phyloP scores from a whole-genome alignment of 2,888 invertebrate species.

The Octodonta nipae region DNA sequence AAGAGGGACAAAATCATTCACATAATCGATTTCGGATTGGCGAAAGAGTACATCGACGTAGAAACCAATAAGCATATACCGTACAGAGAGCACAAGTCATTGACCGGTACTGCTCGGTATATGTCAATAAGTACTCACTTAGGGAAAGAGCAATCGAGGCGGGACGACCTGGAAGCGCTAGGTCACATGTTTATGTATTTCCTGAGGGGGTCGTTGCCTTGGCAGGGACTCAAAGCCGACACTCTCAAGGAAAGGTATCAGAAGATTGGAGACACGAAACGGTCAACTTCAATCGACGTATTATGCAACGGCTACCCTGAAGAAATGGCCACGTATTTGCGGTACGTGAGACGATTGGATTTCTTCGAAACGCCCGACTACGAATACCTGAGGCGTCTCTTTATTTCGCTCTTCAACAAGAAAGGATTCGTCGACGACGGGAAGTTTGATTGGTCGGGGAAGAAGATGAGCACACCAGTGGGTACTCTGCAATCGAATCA shows the following conservation, averaged over 20 bases:
- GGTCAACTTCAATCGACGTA: conserved; percentile 95
- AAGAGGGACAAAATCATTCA: conserved; percentile 98
- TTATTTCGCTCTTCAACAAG: conserved; percentile 80
- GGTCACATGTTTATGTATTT: conserved; percentile 99
- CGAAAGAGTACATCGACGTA: conserved; percentile 99
- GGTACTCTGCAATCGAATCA: conserved; percentile 84
- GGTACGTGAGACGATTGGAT: conserved; percentile 91
- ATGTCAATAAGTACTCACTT: conserved; percentile 99
- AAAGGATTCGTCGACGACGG: conserved; percentile 79
- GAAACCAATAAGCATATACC: conserved; percentile 99
- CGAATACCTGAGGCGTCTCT: conserved; percentile 91
- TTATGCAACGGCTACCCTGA: conserved; percentile 79
- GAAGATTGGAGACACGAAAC: conserved; percentile 99
- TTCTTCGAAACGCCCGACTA: conserved; percentile 99
- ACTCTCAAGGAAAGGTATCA: conserved; percentile 98
- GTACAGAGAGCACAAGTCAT: conserved; percentile 99
- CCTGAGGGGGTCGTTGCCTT: conserved; percentile 95
- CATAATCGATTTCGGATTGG: conserved; percentile 99
- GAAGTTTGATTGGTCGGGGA: conserved; percentile 92
- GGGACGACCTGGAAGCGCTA: conserved; percentile 97
- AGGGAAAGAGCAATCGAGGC: conserved; percentile 97
- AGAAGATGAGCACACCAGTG: conserved; percentile 68
- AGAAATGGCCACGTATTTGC: conserved; percentile 94
- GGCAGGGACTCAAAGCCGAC: conserved; percentile 99
- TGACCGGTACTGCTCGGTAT: conserved; percentile 93